A percentile compares a stretch with the other conserved stretches of the same genome.
Conservation (phyloP, 2,888 invertebrate species). For the Habroteleia sp. region DNA sequence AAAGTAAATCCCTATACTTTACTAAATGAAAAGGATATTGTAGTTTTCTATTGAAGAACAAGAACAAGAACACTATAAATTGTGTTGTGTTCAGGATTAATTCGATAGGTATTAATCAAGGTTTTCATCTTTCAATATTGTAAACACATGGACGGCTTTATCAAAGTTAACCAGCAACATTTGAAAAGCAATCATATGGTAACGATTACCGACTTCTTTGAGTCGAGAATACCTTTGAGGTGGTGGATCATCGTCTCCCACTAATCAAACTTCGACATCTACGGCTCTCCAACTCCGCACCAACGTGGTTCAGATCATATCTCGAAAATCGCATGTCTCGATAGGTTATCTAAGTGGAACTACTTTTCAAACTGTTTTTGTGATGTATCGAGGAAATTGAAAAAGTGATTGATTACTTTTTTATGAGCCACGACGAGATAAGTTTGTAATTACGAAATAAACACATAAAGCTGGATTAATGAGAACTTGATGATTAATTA, state of each 20-base stretch:
- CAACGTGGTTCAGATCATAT: constrained; percentile 44
- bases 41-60: too few relatives aligned
- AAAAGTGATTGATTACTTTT: constrained; percentile 54
- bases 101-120: constrained; percentile 19
- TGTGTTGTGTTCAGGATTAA: constrained; percentile 4
- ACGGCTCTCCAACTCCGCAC: constrained; percentile 21
- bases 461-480: neutral
- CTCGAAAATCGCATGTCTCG: constrained; percentile 44
- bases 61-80: constrained; percentile 1
- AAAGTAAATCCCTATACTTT: too few relatives aligned
- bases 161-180: constrained; percentile 25
- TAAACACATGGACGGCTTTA: constrained; percentile 26
- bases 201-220: constrained; percentile 41
- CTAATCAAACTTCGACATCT: constrained; percentile 42
- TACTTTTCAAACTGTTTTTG: constrained; percentile 32
- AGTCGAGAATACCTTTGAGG: constrained; percentile 23
- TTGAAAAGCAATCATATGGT: constrained; percentile 29
- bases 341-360: constrained; percentile 37
- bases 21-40: too few relatives aligned
- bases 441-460: constrained; percentile 24
- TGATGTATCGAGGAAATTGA: constrained; percentile 50
- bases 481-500: constrained; percentile 1
- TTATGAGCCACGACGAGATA: constrained; percentile 27
- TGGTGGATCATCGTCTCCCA: constrained; percentile 32
- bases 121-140: constrained; percentile 1